These are phyloP conservation scores for Manis javanica DNA, from an alignment of 2,797 vertebrate genomes.

Conservation along the genomic window DNA sequence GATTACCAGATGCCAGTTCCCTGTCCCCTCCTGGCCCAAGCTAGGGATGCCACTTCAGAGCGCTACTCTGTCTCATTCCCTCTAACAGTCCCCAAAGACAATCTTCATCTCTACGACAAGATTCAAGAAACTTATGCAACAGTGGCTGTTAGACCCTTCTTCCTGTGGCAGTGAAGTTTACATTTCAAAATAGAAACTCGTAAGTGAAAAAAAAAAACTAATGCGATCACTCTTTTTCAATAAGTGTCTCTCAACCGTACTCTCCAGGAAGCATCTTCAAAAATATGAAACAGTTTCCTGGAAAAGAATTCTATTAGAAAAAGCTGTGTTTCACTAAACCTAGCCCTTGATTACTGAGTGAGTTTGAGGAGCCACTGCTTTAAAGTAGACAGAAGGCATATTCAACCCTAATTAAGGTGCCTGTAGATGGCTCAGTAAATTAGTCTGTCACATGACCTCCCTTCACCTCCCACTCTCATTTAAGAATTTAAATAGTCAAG, in stretches of 20 bases:
- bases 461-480: background rate
- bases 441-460: background rate
- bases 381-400: background rate
- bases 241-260: constrained; percentile 41
- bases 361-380: background rate
- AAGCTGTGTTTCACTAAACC: background rate
- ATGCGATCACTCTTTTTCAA: constrained; percentile 44
- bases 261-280: constrained; percentile 61
- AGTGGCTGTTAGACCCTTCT: background rate
- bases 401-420: background rate
- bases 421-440: background rate
- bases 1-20: background rate
- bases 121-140: background rate
- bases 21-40: background rate
- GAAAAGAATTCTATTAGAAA: constrained; percentile 36
- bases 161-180: background rate
- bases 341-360: background rate
- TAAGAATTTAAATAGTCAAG: constrained; percentile 67
- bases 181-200: constrained; percentile 11
- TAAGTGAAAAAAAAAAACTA: background rate
- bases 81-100: background rate
- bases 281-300: constrained; percentile 19
- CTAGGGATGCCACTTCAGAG: background rate
- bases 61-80: background rate
- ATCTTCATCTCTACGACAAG: background rate